Conservation (phyloP, 2,797 vertebrate species). For the Xiphophorus birchmanni region DNA sequence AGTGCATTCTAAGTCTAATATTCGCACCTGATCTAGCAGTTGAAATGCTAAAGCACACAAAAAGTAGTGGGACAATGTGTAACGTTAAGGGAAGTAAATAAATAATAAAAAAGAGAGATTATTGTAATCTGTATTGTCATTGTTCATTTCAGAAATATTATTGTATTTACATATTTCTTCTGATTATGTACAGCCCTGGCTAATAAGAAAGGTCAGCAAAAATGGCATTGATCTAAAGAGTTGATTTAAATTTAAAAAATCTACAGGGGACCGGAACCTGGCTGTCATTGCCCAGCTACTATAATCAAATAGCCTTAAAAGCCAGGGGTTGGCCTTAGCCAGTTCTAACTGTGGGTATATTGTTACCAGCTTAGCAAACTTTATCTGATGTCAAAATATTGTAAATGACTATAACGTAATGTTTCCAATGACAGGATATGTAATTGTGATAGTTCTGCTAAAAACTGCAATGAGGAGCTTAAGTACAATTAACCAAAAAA, state of each 20-base stretch:
- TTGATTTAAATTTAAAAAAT: constrained; percentile 70
- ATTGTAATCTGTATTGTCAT: not conserved
- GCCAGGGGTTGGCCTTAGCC: constrained; percentile 68
- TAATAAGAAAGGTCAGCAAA: constrained; percentile 61
- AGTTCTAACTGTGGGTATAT: constrained; percentile 71
- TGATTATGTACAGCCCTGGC: not conserved
- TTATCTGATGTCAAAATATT: constrained; percentile 41
- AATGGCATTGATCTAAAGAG: constrained; percentile 64
- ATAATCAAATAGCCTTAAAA: constrained; percentile 81
- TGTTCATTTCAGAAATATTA: not conserved
- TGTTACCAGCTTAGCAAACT: constrained; percentile 65
- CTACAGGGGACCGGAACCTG: constrained; percentile 63
- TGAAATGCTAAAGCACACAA: not conserved
- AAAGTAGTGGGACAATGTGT: not conserved
- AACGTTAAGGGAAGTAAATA: not conserved
- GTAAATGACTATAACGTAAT: constrained; percentile 37
- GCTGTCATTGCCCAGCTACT: constrained; percentile 78
- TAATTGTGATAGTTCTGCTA: not conserved
- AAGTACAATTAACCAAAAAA: not conserved
- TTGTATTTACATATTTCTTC: not conserved
- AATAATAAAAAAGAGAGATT: not conserved
- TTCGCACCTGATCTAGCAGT: not conserved
- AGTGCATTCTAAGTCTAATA: not conserved
- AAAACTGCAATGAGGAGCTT: not conserved
- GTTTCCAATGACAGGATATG: not conserved